These are phyloP conservation scores for Drosophila sordidapex DNA, from an alignment of 2,888 invertebrate species.

Conservation along the genomic window DNA sequence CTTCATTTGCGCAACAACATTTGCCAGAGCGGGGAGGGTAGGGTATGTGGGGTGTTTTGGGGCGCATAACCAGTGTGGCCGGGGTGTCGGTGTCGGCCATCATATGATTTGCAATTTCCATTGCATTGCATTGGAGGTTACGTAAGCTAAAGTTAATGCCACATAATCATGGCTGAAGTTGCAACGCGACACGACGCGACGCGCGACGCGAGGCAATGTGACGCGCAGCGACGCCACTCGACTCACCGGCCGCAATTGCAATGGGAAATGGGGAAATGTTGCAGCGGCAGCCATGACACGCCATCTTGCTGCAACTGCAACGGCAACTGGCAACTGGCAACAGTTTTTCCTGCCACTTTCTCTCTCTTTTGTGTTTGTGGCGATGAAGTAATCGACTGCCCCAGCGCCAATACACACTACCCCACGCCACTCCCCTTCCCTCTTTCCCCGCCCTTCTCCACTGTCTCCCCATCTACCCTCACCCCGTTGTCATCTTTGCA, in stretches of 20 bases:
- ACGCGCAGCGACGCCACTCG: conserved; percentile 20
- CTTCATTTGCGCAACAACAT: conserved; percentile 69
- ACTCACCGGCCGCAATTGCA: conserved; percentile 48
- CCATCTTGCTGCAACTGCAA: conserved; percentile 65
- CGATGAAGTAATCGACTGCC: conserved; percentile 72
- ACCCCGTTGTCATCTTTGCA: conserved; percentile 4
- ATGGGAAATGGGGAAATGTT: conserved; percentile 76
- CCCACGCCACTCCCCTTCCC: not conserved
- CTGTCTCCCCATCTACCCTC: not conserved
- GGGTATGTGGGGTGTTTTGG: not conserved
- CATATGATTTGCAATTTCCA: conserved; percentile 78
- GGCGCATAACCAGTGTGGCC: conserved; percentile 28
- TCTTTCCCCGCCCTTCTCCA: not conserved
- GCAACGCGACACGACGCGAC: conserved; percentile 57
- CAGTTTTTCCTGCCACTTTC: conserved; percentile 76
- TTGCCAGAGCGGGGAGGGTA: conserved; percentile 24
- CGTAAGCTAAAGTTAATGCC: conserved; percentile 80
- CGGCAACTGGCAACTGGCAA: conserved; percentile 25
- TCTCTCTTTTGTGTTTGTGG: conserved; percentile 48
- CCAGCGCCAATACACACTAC: conserved; percentile 11
- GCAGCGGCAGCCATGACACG: conserved; percentile 65
- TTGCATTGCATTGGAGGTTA: conserved; percentile 72
- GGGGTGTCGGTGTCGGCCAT: conserved; percentile 58
- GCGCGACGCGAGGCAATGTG: conserved; percentile 10
- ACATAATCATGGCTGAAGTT: conserved; percentile 81